Percentiles rank a stretch among this genome's conserved stretches.
Evolutionary conservation across 2,113 vertebrate genomes (phyloP).

Genomic region (Puntigrus tetrazona): DNA sequence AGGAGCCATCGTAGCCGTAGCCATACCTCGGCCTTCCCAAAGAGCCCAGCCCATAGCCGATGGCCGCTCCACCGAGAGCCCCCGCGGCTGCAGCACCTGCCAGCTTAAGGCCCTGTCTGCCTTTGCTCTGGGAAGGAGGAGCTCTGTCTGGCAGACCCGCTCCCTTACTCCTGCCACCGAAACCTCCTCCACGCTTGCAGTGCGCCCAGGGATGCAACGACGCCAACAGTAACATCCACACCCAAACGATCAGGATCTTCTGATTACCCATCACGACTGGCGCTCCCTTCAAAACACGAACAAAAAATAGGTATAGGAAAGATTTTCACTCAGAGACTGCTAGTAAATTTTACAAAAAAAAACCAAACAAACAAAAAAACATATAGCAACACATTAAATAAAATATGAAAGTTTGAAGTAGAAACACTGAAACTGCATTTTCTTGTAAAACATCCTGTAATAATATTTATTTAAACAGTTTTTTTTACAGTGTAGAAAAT

Average conservation of each 20-base stretch:
- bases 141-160: slow-evolving; percentile 56
- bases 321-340: background rate
- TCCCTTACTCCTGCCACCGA: slow-evolving; percentile 50
- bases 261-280: slow-evolving; percentile 41
- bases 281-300: slow-evolving; percentile 47
- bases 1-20: slow-evolving; percentile 55
- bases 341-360: background rate
- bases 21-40: slow-evolving; percentile 66
- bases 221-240: slow-evolving; percentile 66
- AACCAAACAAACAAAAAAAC: too few relatives aligned
- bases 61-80: slow-evolving; percentile 71
- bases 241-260: slow-evolving; percentile 49
- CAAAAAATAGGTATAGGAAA: background rate
- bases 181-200: slow-evolving; percentile 61
- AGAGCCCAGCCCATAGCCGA: slow-evolving; percentile 73
- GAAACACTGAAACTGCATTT: too few relatives aligned
- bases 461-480: background rate
- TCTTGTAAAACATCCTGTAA: too few relatives aligned
- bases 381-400: background rate
- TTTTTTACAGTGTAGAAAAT: background rate
- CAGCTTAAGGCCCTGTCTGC: slow-evolving; percentile 67
- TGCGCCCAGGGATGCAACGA: slow-evolving; percentile 61
- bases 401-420: background rate
- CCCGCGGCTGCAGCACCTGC: slow-evolving; percentile 76
- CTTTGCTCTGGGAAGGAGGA: slow-evolving; percentile 60